Conservation (phyloP, 2,888 invertebrate genomes). For the Microdon myrmicae region DNA sequence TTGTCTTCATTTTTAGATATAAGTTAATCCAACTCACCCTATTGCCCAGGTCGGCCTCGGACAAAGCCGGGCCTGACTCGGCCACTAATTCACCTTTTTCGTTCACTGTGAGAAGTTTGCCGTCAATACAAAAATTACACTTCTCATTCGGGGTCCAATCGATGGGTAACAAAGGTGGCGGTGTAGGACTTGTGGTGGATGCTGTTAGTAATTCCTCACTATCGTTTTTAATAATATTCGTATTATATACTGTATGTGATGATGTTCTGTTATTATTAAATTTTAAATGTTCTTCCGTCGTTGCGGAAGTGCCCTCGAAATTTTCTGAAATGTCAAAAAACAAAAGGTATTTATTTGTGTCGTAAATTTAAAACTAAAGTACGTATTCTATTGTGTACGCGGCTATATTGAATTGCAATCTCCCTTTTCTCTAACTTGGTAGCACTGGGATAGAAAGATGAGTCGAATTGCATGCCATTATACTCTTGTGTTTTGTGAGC, state of each 20-base stretch:
- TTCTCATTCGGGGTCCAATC: slow-evolving; percentile 87
- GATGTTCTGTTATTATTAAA: slow-evolving; percentile 38
- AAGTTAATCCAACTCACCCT: slow-evolving; percentile 54
- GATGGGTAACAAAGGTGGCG: slow-evolving; percentile 66
- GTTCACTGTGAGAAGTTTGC: slow-evolving; percentile 72
- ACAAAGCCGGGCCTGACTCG: slow-evolving; percentile 64
- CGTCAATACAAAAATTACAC: slow-evolving; percentile 86
- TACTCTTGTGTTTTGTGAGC: too few relatives aligned
- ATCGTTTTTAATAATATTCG: slow-evolving; percentile 66
- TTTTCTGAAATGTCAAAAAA: slow-evolving; percentile 17
- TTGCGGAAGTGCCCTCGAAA: slow-evolving; percentile 25
- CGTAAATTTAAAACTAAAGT: too few relatives aligned
- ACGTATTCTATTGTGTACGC: too few relatives aligned
- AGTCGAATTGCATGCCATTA: too few relatives aligned
- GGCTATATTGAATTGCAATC: too few relatives aligned
- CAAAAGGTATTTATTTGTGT: slow-evolving; percentile 2
- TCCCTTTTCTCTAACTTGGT: too few relatives aligned
- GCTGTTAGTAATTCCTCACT: slow-evolving; percentile 61
- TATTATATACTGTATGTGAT: slow-evolving; percentile 42
- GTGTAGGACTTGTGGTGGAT: slow-evolving; percentile 57
- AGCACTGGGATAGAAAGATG: too few relatives aligned
- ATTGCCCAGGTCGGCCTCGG: slow-evolving; percentile 62
- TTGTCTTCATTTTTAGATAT: background rate
- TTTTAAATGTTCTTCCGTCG: slow-evolving; percentile 35
- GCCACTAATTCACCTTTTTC: slow-evolving; percentile 67